Base-by-base conservation (phyloP, 2,113 vertebrate genomes). In the Poicephalus gulielmi region DNA sequence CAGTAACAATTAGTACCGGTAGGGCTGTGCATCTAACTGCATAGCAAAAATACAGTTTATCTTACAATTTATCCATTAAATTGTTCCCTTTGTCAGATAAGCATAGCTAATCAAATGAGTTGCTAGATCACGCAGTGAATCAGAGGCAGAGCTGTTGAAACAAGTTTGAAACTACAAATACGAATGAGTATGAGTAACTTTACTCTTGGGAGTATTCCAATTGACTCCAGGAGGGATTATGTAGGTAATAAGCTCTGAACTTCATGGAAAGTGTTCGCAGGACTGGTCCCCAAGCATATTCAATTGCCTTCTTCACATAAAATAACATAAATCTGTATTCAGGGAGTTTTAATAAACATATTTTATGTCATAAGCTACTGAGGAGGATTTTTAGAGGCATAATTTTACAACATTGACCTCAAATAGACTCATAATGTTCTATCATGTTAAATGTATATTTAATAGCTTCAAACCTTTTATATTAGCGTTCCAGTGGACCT, bases 381-480 rank as follows among this genome's bases (percentile, higher is more conserved):
- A 94, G 87, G 82, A 96, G 95, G 85, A 59, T 95, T 96, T 97
- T 94, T 73, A 93, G 80, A 97, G 91, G 69, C 83, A 73, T 92
- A 83, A 84, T 92, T 96, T 94, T 96, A 95, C 67, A 96, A 83
- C 96, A 79, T 73, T 98, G 95, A 95, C 74, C 95, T 95, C 85
- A 84, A 64, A 60, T 95, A 95, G 89, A 90, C 74, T 96, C 96
- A 89, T 97, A 95, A 86, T 70, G 85, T 89, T 94, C 88, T 93
- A 88, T 97, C 92, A 88, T 90, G 86, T 90, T 97, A 97, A 96
- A 97, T 95, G 88, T 47, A 41, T 93, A 92, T 93, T 97, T 97
- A 97, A 97, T 46, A 78, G 75, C 66, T 95, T 97, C 83, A 88
- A 76, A 83, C 88, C 92, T 96, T 96, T 96, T 75, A 90, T 84